Evolutionary conservation across 1,140 invertebrate genomes (phyloP).

Genomic region (Acromyrmex echinatior): DNA sequence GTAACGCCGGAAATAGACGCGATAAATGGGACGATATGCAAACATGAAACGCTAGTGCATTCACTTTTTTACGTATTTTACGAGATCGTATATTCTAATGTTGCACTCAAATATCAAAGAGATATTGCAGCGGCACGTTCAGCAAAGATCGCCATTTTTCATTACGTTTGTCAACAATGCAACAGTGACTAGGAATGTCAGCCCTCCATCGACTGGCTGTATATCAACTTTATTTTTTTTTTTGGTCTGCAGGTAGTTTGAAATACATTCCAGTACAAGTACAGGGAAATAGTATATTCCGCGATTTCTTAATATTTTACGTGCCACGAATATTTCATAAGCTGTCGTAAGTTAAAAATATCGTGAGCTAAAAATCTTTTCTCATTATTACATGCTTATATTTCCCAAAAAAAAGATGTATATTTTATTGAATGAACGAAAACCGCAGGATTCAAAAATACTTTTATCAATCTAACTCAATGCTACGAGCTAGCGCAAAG

Average conservation of each 20-base stretch:
- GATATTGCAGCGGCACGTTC: constrained; percentile 2
- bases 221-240: neutral
- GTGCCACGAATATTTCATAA: neutral
- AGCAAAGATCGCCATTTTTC: constrained; percentile 42
- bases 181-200: neutral
- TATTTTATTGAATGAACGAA: too few relatives aligned
- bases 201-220: neutral
- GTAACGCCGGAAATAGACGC: neutral
- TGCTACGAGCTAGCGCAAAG: neutral
- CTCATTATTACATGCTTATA: neutral
- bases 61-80: neutral
- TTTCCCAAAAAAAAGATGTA: neutral
- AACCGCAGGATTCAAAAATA: neutral
- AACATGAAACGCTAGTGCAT: neutral
- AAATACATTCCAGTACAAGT: neutral
- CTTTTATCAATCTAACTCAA: neutral
- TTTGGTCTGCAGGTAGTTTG: neutral
- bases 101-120: constrained; percentile 11
- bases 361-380: neutral
- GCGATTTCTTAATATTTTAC: neutral
- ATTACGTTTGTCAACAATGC: constrained; percentile 32
- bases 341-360: neutral
- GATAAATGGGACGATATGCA: neutral
- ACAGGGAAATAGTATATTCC: neutral
- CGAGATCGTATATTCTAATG: neutral